Percentiles rank a stretch among this genome's conserved stretches.
These are phyloP conservation scores for Coreoperca whiteheadi DNA, from an alignment of 2,113 vertebrate genomes.

Conservation along the genomic window DNA sequence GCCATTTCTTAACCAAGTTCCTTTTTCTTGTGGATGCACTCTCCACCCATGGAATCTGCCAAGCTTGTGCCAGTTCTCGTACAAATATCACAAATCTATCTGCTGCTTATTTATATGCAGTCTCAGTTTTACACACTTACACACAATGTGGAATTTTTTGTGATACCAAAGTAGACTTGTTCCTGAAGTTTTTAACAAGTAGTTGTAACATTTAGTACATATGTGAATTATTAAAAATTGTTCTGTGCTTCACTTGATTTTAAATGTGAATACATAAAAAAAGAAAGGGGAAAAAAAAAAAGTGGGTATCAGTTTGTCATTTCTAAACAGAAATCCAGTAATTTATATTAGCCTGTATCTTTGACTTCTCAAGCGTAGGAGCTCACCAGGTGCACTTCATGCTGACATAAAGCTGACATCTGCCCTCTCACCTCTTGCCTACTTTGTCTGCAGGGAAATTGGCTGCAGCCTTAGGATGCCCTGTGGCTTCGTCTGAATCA, in stretches of 20 bases:
- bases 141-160: background rate
- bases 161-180: background rate
- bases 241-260: background rate
- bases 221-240: background rate
- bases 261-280: background rate
- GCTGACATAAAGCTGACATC: slow-evolving; percentile 31
- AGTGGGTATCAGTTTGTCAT: background rate
- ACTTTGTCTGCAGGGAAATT: slow-evolving; percentile 47
- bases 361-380: background rate
- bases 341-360: background rate
- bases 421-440: slow-evolving; percentile 37
- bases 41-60: background rate
- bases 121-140: background rate
- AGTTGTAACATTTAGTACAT: background rate
- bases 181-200: too few relatives aligned
- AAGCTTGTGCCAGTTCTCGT: background rate
- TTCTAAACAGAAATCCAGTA: background rate
- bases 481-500: slow-evolving; percentile 37
- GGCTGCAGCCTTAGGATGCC: slow-evolving; percentile 22
- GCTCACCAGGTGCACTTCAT: background rate
- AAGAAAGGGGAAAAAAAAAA: background rate
- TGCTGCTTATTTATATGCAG: background rate
- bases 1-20: background rate
- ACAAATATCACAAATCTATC: background rate
- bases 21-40: background rate